These are phyloP conservation scores for Patagioenas fasciata DNA, from an alignment of 2,113 vertebrate species.

Conservation along the genomic window DNA sequence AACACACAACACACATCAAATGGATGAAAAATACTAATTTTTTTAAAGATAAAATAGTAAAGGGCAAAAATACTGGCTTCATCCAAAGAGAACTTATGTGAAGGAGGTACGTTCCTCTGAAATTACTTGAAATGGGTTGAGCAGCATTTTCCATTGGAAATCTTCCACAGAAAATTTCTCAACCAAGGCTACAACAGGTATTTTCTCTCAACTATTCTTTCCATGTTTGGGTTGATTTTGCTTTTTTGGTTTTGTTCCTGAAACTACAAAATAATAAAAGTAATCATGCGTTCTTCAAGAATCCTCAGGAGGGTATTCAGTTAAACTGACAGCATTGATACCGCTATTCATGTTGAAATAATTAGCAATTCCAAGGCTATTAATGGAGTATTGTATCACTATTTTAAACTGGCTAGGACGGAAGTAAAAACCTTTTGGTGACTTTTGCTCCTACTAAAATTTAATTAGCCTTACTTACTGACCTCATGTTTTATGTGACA, in stretches of 20 bases:
- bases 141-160: neutral
- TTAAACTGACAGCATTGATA: conserved; percentile 71
- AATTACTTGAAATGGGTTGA: neutral
- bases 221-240: neutral
- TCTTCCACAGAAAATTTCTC: neutral
- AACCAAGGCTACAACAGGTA: neutral
- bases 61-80: neutral
- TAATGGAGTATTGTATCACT: conserved; percentile 73
- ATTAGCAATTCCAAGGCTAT: conserved; percentile 77
- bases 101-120: neutral
- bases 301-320: conserved; percentile 69
- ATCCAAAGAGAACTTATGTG: neutral
- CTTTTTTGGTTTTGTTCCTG: neutral
- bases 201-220: neutral
- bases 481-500: conserved; percentile 81
- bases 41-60: neutral
- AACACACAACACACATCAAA: neutral
- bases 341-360: conserved; percentile 76
- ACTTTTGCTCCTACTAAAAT: conserved; percentile 81
- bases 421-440: conserved; percentile 79
- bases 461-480: conserved; percentile 80
- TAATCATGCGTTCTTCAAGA: conserved; percentile 67
- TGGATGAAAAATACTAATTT: neutral
- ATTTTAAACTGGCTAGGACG: conserved; percentile 73
- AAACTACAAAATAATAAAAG: conserved; percentile 68